A percentile compares a stretch with the other conserved stretches of the same genome.
phyloP scores from a whole-genome alignment of 2,888 invertebrate species.

The Panzeria rudis region DNA sequence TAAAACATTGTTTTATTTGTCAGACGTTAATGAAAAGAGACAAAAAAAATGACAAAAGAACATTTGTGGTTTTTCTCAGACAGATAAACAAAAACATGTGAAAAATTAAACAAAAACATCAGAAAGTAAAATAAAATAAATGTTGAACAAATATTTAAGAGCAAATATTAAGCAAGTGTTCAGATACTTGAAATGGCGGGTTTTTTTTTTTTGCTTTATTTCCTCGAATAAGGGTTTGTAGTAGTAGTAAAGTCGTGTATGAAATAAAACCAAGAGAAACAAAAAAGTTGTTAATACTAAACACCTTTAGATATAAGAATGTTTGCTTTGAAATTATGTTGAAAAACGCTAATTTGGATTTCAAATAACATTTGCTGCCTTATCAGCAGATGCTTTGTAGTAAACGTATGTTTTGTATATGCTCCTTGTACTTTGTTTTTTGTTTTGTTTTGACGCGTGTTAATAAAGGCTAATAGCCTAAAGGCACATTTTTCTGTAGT shows the following conservation, averaged over 20 bases:
- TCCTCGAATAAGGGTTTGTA: too few relatives aligned
- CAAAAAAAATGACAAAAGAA: not conserved
- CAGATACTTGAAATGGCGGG: not conserved
- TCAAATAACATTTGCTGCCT: not conserved
- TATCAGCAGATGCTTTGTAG: not conserved
- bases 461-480: too few relatives aligned
- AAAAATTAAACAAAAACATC: not conserved
- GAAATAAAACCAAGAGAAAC: not conserved
- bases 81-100: not conserved
- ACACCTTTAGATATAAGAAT: not conserved
- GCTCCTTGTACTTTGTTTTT: not conserved
- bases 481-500: too few relatives aligned
- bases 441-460: not conserved
- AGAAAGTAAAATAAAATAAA: constrained; percentile 6
- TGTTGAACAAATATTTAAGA: not conserved
- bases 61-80: not conserved
- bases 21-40: not conserved
- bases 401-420: not conserved
- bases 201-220: too few relatives aligned
- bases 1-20: too few relatives aligned
- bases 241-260: too few relatives aligned
- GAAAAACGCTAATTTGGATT: not conserved
- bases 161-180: not conserved
- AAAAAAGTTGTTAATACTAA: not conserved
- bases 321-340: not conserved